These are phyloP conservation scores for Macrosteles quadrilineatus DNA, from an alignment of 1,140 invertebrate species.

Conservation along the genomic window DNA sequence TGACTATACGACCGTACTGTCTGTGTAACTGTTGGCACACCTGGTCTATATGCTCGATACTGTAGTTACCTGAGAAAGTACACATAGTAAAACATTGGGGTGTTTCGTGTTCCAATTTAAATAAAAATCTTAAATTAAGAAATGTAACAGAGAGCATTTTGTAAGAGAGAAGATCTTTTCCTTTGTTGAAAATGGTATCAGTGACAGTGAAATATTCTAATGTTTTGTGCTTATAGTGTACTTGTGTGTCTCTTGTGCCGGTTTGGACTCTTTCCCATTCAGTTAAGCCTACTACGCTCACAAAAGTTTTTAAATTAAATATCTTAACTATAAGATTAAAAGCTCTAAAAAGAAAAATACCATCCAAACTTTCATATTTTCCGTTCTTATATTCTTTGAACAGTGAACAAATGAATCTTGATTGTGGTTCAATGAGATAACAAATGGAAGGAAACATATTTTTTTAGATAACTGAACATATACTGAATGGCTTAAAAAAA, in stretches of 20 bases:
- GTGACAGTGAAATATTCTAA: too few species aligned
- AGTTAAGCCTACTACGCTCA: not conserved
- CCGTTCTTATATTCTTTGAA: too few species aligned
- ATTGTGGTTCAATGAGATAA: too few species aligned
- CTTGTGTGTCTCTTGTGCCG: too few species aligned
- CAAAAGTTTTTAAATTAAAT: not conserved
- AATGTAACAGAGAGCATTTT: not conserved
- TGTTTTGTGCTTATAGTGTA: too few species aligned
- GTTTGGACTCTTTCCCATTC: too few species aligned
- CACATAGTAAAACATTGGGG: not conserved
- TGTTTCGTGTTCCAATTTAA: not conserved
- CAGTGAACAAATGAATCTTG: too few species aligned
- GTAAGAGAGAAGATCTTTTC: not conserved
- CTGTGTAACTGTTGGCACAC: constrained; percentile 65
- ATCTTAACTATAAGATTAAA: not conserved
- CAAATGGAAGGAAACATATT: too few species aligned
- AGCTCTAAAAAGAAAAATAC: not conserved
- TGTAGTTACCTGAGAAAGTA: constrained; percentile 69
- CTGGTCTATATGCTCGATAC: constrained; percentile 72
- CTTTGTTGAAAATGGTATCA: not conserved
- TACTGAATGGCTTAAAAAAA: too few species aligned
- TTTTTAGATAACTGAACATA: too few species aligned
- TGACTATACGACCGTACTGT: constrained; percentile 71
- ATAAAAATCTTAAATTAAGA: not conserved
- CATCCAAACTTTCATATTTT: too few species aligned